A percentile compares a stretch with the other conserved stretches of the same genome.
Conservation (phyloP, 2,113 vertebrate genomes). For the Sorex araneus region DNA sequence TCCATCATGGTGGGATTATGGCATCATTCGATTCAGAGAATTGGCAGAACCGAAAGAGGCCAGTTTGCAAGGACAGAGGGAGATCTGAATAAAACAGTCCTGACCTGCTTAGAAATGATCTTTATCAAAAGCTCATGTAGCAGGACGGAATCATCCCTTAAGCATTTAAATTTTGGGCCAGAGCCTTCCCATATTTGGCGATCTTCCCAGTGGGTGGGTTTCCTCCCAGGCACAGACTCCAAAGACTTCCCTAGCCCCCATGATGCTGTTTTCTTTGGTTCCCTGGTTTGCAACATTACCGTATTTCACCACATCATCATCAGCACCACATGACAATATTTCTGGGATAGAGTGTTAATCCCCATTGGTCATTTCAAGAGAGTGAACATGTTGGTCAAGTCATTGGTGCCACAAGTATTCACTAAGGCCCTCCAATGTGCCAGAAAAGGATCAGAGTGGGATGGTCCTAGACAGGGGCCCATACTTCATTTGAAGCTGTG, state of each 20-base stretch:
- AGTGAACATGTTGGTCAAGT: neutral
- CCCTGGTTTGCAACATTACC: neutral
- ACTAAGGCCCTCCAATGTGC: neutral
- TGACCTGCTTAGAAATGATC: neutral
- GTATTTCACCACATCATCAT: too few species aligned
- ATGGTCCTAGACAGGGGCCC: neutral
- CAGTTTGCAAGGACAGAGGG: accelerated
- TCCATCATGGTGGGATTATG: neutral
- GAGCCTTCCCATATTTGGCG: too few species aligned
- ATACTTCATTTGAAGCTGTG: neutral
- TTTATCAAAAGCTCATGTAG: neutral
- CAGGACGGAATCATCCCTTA: neutral
- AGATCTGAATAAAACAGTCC: neutral
- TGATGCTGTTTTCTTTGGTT: neutral
- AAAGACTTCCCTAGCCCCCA: neutral
- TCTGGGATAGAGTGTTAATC: neutral
- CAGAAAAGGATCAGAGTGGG: accelerated
- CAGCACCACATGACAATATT: neutral
- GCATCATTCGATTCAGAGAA: slow-evolving; percentile 6
- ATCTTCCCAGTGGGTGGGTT: neutral
- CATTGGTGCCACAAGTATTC: neutral
- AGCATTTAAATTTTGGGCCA: neutral
- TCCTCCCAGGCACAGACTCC: neutral
- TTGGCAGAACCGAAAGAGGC: neutral
- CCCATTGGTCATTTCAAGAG: neutral